phyloP scores from a whole-genome alignment of 2,888 invertebrate species.

The Eumerus sabulonum region DNA sequence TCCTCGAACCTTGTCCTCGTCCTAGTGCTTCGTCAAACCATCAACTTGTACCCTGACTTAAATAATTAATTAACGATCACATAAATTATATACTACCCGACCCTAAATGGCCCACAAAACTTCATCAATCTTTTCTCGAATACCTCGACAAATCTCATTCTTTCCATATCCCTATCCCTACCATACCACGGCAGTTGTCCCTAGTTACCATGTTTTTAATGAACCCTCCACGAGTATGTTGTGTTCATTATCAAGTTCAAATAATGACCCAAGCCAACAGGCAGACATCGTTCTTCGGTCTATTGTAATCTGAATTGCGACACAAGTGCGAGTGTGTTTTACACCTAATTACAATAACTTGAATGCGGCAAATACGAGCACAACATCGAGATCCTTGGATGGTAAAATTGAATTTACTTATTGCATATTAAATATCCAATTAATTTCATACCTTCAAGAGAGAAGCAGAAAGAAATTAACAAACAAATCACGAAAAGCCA shows the following conservation, averaged over 20 bases:
- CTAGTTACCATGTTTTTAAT: too few relatives aligned
- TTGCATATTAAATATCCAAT: constrained; percentile 58
- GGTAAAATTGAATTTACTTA: constrained; percentile 48
- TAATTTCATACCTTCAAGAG: constrained; percentile 18
- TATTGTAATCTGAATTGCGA: too few relatives aligned
- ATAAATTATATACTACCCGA: constrained; percentile 59
- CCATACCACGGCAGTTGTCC: too few relatives aligned
- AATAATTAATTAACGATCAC: constrained; percentile 63
- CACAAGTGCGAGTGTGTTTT: too few relatives aligned
- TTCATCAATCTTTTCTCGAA: constrained; percentile 58
- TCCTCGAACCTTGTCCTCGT: constrained; percentile 20
- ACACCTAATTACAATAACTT: too few relatives aligned
- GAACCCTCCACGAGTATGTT: background rate
- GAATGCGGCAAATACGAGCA: constrained; percentile 13
- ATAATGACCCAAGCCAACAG: constrained; percentile 28
- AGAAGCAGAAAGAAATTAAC: constrained; percentile 16
- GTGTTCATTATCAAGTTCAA: constrained; percentile 55
- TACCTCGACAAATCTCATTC: constrained; percentile 52
- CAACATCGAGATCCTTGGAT: constrained; percentile 18
- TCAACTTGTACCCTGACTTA: constrained; percentile 34
- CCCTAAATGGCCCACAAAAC: constrained; percentile 35
- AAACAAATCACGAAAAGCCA: constrained; percentile 29
- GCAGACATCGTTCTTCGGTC: too few relatives aligned
- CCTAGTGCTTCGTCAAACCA: constrained; percentile 9
- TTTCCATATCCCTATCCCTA: constrained; percentile 3